These are phyloP conservation scores for Pterostichus madidus DNA, from an alignment of 2,888 invertebrate species.

Conservation along the genomic window DNA sequence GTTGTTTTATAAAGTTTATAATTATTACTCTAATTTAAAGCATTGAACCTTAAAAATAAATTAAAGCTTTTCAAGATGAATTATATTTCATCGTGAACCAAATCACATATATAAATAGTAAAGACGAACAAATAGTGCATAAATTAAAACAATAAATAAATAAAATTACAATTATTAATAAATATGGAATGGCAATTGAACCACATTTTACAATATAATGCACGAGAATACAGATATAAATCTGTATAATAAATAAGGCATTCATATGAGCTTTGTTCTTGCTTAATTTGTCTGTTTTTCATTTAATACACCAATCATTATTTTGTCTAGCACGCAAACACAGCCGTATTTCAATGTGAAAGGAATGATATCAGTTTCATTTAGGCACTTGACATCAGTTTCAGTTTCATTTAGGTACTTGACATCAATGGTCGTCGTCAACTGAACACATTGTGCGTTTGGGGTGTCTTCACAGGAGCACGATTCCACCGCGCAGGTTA, in stretches of 20 bases:
- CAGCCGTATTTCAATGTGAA: background rate
- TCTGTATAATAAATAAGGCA: too few relatives aligned
- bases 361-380: background rate
- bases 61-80: background rate
- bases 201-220: too few relatives aligned
- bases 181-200: background rate
- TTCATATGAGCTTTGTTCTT: too few relatives aligned
- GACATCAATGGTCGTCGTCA: background rate
- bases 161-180: background rate
- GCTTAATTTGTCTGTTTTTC: too few relatives aligned
- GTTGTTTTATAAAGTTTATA: too few relatives aligned
- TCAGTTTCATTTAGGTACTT: too few relatives aligned
- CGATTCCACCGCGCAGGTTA: too few relatives aligned
- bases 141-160: background rate
- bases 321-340: background rate
- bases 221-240: too few relatives aligned
- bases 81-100: background rate
- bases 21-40: constrained; percentile 6
- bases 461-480: too few relatives aligned
- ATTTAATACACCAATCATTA: too few relatives aligned
- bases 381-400: too few relatives aligned
- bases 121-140: background rate
- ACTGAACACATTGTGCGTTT: background rate
- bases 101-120: background rate
- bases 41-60: background rate